Evolutionary conservation across 2,113 vertebrate genomes (phyloP), one percentile per base, ranked within the genome.

Genomic region (Tringa solitaria): DNA sequence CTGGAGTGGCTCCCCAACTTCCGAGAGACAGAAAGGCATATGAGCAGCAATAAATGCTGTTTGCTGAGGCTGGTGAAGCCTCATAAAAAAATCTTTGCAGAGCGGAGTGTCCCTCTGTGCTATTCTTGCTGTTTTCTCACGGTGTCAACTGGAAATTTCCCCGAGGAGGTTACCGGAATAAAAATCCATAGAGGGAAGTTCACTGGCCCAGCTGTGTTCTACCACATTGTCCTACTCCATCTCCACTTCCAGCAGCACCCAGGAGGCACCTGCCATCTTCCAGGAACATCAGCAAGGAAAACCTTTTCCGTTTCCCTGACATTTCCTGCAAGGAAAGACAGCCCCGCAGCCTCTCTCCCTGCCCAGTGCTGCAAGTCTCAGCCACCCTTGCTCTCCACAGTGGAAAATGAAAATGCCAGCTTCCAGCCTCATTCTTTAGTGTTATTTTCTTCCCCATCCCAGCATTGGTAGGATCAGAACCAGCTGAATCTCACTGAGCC

Each of bases 101-200:
- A 48, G 14, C 2, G 3, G 30, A n/a, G 11, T 0, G 0, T 48
- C 23, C 20, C 53, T 54, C 14, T 2, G 1, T 19, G 24, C 45
- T 50, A 2, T 24, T 41, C 50, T 78, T 90, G 73, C 17, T 57
- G 26, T 46, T 84, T 77, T 74, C 35, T 59, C 3, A 2, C 0
- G 0, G 15, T 46, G 35, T 46, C 50, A 64, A 46, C 9, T 45
- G 30, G 24, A 61, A 87, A 90, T 57, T 61, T 84, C 46, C 39
- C 33, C 13, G 12, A 45, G 43, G 43, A 63, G 1, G 2, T 50
- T 57, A 33, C 32, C 2, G 5, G 81, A 84, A 45, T 51, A 48
- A 84, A 93, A 95, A 84, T 45, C 65, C 24, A 14, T 28, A 17
- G 10, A n/a, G 22, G 19, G 17, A 22, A 59, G 13, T 35, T 64